Evolutionary conservation across 92 coral and sea anemone genomes (phyloP).

Genomic region (Parazoanthus darwini): DNA sequence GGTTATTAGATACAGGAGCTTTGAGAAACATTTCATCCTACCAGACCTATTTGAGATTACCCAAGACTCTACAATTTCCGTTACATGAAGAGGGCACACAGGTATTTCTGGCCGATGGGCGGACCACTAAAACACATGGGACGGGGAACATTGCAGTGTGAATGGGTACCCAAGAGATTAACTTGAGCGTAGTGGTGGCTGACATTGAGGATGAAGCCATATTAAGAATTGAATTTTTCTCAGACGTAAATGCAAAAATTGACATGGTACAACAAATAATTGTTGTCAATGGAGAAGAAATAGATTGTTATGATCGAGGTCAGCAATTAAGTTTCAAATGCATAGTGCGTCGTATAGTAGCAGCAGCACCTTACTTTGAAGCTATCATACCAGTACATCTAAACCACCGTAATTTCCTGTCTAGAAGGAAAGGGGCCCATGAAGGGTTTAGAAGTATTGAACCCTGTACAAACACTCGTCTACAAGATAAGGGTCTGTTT

Average conservation of each 20-base stretch:
- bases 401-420: background rate
- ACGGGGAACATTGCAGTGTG: constrained; percentile 3
- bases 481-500: constrained; percentile 40
- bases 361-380: constrained; percentile 37
- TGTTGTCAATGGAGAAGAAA: constrained; percentile 15
- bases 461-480: constrained; percentile 25
- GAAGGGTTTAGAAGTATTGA: constrained; percentile 18
- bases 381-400: constrained; percentile 43
- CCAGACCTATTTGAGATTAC: no score
- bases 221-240: constrained; percentile 45
- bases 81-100: constrained; percentile 43
- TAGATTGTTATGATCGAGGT: constrained; percentile 26
- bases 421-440: constrained; percentile 3
- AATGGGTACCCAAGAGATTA: constrained; percentile 49
- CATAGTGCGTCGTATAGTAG: constrained; percentile 37
- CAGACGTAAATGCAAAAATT: constrained; percentile 47
- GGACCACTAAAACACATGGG: background rate
- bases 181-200: constrained; percentile 45
- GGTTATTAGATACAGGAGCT: constrained; percentile 40
- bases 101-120: constrained; percentile 37
- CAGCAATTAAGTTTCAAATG: constrained; percentile 46
- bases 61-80: background rate
- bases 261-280: constrained; percentile 24
- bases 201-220: constrained; percentile 49
- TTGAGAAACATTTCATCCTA: no score